These are phyloP conservation scores for Pediacus dermestoides DNA, from an alignment of 2,888 invertebrate genomes.

Conservation along the genomic window DNA sequence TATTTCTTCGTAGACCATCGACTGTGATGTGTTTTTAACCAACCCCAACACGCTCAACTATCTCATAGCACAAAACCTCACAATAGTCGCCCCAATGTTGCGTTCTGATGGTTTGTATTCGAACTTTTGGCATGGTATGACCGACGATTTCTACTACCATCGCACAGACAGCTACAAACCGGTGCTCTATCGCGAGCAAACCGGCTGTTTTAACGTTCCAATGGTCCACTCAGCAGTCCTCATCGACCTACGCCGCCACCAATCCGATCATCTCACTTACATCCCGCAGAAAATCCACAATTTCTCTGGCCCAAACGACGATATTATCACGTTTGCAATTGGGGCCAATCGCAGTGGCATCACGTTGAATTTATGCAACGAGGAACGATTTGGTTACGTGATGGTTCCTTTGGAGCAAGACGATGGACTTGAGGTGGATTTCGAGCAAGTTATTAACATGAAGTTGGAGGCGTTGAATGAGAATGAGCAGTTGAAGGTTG, in stretches of 20 bases:
- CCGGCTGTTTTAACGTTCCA: slow-evolving; percentile 79
- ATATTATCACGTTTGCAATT: slow-evolving; percentile 88
- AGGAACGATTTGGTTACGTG: slow-evolving; percentile 75
- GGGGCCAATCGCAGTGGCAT: slow-evolving; percentile 68
- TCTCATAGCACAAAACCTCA: slow-evolving; percentile 60
- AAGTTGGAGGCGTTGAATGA: slow-evolving; percentile 60
- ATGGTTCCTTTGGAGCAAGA: slow-evolving; percentile 74
- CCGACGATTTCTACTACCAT: slow-evolving; percentile 74
- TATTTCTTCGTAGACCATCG: slow-evolving; percentile 64
- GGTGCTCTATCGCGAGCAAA: slow-evolving; percentile 64
- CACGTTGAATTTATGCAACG: slow-evolving; percentile 75
- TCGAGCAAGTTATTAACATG: slow-evolving; percentile 69
- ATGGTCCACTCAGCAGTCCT: slow-evolving; percentile 90
- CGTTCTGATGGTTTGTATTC: slow-evolving; percentile 84
- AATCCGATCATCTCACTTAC: slow-evolving; percentile 70
- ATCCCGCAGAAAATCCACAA: slow-evolving; percentile 56
- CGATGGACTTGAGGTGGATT: slow-evolving; percentile 62
- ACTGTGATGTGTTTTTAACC: slow-evolving; percentile 79
- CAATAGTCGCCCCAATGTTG: slow-evolving; percentile 81
- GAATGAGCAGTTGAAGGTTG: slow-evolving; percentile 50
- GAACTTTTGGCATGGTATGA: slow-evolving; percentile 97
- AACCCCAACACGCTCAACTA: slow-evolving; percentile 60
- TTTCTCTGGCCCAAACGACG: slow-evolving; percentile 75
- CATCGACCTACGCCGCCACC: slow-evolving; percentile 61
- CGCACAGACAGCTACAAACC: slow-evolving; percentile 82